Conservation (phyloP, 2,888 invertebrate genomes). For the Lochmaea capreae region DNA sequence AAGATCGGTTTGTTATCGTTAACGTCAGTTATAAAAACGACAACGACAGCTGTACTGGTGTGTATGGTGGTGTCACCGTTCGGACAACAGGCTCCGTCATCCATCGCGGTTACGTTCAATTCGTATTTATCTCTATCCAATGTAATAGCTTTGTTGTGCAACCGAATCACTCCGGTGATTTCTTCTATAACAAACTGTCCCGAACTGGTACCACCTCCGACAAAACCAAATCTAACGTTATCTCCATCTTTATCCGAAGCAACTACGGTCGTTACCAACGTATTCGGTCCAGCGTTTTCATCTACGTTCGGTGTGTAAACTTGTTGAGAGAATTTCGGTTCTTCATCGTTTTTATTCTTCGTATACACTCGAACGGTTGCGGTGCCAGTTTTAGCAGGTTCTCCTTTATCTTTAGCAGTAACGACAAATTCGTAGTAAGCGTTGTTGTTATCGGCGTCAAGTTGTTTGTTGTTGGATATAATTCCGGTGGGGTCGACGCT, state of each 20-base stretch:
- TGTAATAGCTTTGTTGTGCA: slow-evolving; percentile 87
- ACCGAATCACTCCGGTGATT: slow-evolving; percentile 92
- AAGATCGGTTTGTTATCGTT: slow-evolving; percentile 98
- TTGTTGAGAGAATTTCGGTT: slow-evolving; percentile 96
- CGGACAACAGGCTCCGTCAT: slow-evolving; percentile 97
- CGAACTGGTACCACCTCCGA: slow-evolving; percentile 86
- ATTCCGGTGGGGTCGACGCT: slow-evolving; percentile 93
- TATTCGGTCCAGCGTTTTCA: slow-evolving; percentile 95
- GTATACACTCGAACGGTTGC: slow-evolving; percentile 96
- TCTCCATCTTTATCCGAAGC: slow-evolving; percentile 98
- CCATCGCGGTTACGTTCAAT: slow-evolving; percentile 95
- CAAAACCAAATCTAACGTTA: slow-evolving; percentile 92
- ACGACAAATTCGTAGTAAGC: slow-evolving; percentile 96
- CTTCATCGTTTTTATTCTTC: slow-evolving; percentile 98
- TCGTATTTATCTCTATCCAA: slow-evolving; percentile 95
- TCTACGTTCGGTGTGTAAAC: slow-evolving; percentile 97
- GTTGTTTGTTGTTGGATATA: slow-evolving; percentile 90
- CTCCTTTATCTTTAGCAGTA: slow-evolving; percentile 94
- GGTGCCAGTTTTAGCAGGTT: slow-evolving; percentile 90
- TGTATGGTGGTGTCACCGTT: slow-evolving; percentile 89
- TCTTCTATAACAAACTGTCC: slow-evolving; percentile 96
- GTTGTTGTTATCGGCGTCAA: slow-evolving; percentile 96
- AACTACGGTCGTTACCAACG: slow-evolving; percentile 95
- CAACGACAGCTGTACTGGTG: slow-evolving; percentile 93
- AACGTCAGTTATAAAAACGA: slow-evolving; percentile 96